These are phyloP conservation scores for Drosophila nebulosa DNA, from an alignment of 1,140 invertebrate genomes.

Conservation along the genomic window DNA sequence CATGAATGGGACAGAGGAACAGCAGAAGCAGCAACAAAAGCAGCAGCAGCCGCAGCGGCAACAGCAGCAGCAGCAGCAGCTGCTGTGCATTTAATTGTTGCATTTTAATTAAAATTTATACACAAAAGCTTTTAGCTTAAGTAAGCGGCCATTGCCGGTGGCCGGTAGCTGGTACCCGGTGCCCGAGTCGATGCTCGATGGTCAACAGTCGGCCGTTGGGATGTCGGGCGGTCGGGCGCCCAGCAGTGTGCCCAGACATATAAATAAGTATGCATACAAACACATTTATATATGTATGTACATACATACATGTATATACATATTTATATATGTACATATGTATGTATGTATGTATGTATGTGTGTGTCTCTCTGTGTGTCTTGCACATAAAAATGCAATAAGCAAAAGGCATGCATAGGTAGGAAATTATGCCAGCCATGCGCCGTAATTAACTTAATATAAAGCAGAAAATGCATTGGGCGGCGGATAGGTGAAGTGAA, in stretches of 20 bases:
- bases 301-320: not conserved
- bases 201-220: not conserved
- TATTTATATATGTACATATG: no score
- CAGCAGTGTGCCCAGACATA: slow-evolving; percentile 26
- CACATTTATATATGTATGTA: slow-evolving; percentile 8
- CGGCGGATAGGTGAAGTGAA: no score
- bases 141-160: slow-evolving; percentile 56
- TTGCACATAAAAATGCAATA: slow-evolving; percentile 46
- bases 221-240: not conserved
- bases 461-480: slow-evolving; percentile 11
- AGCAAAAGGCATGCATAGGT: slow-evolving; percentile 57
- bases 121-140: slow-evolving; percentile 78
- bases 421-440: slow-evolving; percentile 52
- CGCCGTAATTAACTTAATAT: slow-evolving; percentile 61
- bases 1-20: slow-evolving; percentile 38
- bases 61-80: not conserved
- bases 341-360: not conserved
- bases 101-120: slow-evolving; percentile 71
- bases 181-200: not conserved
- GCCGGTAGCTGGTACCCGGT: not conserved
- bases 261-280: slow-evolving; percentile 14
- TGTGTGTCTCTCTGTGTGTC: slow-evolving; percentile 5
- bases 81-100: slow-evolving; percentile 58
- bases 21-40: not conserved
- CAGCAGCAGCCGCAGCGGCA: not conserved